Evolutionary conservation across 1,140 invertebrate genomes (phyloP).

Genomic region (Bombus superbus): DNA sequence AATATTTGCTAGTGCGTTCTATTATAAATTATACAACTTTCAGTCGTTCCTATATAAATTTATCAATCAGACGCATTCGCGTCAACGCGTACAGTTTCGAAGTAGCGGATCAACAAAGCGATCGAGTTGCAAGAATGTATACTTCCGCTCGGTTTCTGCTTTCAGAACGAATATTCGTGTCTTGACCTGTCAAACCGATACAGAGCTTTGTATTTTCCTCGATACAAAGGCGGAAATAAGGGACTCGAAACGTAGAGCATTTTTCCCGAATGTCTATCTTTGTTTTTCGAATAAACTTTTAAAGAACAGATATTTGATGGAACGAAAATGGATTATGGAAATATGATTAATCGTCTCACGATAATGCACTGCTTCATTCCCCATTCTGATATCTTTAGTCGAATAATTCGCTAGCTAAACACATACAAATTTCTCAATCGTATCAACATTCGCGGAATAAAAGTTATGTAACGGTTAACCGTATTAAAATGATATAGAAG

Average conservation of each 20-base stretch:
- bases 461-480: no score
- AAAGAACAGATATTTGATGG: background rate
- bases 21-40: background rate
- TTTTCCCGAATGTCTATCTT: background rate
- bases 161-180: constrained; percentile 12
- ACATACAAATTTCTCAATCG: no score
- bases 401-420: no score
- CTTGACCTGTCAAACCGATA: background rate
- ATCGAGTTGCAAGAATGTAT: background rate
- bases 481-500: no score
- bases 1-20: no score
- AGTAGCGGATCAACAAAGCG: constrained; percentile 5
- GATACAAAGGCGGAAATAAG: constrained; percentile 18
- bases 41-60: no score
- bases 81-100: background rate
- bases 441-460: no score
- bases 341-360: background rate
- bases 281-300: background rate
- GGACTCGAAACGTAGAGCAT: background rate
- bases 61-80: no score
- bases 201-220: background rate
- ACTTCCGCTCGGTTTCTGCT: constrained; percentile 12
- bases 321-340: background rate
- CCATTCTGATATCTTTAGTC: no score
- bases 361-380: no score